These are phyloP conservation scores for Nothura maculosa DNA, from an alignment of 2,797 vertebrate genomes.

Conservation along the genomic window DNA sequence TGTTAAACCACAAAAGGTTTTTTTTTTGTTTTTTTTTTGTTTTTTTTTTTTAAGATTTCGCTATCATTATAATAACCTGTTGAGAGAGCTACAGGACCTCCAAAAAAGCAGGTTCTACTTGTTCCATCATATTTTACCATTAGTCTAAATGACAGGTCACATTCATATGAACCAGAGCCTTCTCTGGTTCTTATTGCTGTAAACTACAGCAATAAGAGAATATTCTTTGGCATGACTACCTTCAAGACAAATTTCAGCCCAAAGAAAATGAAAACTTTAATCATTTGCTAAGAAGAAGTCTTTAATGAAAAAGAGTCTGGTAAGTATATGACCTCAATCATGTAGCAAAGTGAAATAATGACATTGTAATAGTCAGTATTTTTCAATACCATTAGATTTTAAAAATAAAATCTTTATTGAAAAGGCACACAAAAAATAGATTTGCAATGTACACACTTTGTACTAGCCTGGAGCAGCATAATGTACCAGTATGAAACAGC, in stretches of 20 bases:
- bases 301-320: neutral
- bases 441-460: neutral
- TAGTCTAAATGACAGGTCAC: neutral
- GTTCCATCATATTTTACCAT: neutral
- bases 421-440: neutral
- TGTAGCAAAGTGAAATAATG: neutral
- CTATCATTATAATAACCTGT: neutral
- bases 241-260: neutral
- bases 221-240: neutral
- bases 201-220: neutral
- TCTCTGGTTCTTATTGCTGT: too few relatives aligned
- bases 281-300: neutral
- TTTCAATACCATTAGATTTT: neutral
- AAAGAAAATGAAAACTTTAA: neutral
- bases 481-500: neutral
- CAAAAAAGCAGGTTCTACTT: neutral
- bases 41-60: neutral
- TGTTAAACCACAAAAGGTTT: neutral
- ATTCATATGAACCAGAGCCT: neutral
- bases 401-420: neutral
- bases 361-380: neutral
- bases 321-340: neutral
- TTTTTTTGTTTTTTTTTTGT: neutral
- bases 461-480: neutral
- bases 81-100: neutral